Evolutionary conservation across 2,888 invertebrate species (phyloP), one percentile per base, ranked within the genome.

Genomic region (Cistogaster globosa): DNA sequence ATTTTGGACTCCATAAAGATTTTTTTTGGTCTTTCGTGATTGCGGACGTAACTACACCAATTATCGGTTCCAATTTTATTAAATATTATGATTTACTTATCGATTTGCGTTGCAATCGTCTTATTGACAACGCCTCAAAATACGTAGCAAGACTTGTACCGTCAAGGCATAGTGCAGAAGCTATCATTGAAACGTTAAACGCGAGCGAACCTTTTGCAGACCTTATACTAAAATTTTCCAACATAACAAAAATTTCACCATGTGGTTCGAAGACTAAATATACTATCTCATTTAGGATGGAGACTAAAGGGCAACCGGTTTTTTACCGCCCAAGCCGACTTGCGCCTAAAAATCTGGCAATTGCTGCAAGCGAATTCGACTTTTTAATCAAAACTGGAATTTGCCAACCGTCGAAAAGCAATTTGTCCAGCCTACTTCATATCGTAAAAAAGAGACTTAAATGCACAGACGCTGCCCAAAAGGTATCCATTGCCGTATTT

Each of bases 11-110:
- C 38, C 2, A 38, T 38, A 2, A 7, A 9, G 38, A 42, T 42
- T 42, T 42, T 42, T 4, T 12, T 12, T 42, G 42, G 12, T 42
- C 42, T 12, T 42, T 42, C 12, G 42, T 42, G 38, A 42, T 11
- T 42, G 42, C n/a, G 3, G 55, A 36, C 38, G 53, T 71, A 0
- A 58, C 71, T 1, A 14, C 58, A 45, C 58, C 58, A 26, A 71
- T 58, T 20, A 71, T 71, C n/a, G 71, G 42, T 22, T 45, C 18
- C 51, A 18, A 42, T 12, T 42, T 42, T 12, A 42, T 42, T 1
- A 42, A 42, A 12, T 4, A 42, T 12, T 42, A 42, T 12, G 42
- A 42, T 42, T 42, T 42, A 7, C 42, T 42, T 12, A 42, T 42
- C 42, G 42, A 11, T 12, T 51, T 57, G 12, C 42, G 42, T 1